These are phyloP conservation scores for Chlorops oryzae DNA, from an alignment of 1,140 invertebrate genomes.

Conservation along the genomic window DNA sequence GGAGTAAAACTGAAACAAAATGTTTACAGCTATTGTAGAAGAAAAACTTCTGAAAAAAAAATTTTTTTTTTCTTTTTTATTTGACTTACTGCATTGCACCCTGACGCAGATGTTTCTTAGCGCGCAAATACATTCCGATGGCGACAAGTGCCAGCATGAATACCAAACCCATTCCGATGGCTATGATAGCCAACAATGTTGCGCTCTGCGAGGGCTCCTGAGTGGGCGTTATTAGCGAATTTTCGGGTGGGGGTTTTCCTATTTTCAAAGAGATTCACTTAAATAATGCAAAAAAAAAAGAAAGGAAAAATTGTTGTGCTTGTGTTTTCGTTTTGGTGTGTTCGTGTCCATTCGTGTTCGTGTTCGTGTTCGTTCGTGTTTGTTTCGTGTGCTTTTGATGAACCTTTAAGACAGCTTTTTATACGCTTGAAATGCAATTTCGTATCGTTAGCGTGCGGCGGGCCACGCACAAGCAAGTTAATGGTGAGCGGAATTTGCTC, in stretches of 20 bases:
- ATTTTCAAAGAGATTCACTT: no score
- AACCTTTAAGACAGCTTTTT: conserved; percentile 82
- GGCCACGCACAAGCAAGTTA: conserved; percentile 68
- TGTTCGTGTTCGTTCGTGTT: no score
- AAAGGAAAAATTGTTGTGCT: neutral
- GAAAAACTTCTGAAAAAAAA: no score
- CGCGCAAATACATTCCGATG: conserved; percentile 68
- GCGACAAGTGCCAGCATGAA: conserved; percentile 66
- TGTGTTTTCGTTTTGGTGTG: neutral
- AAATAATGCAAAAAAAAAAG: conserved; percentile 5
- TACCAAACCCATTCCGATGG: conserved; percentile 69
- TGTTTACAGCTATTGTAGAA: no score
- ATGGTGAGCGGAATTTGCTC: conserved; percentile 68
- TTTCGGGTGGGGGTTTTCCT: conserved; percentile 44
- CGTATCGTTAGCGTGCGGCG: conserved; percentile 59
- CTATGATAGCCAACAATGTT: conserved; percentile 55
- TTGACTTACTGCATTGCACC: conserved; percentile 71
- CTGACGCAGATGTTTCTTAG: conserved; percentile 68
- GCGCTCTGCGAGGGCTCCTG: conserved; percentile 44
- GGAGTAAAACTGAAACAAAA: no score
- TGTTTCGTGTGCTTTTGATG: no score
- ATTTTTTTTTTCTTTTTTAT: no score
- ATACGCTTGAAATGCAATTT: conserved; percentile 73
- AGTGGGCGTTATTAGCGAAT: conserved; percentile 42
- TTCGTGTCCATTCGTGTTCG: neutral